Base-by-base conservation (phyloP, 37 sponge, comb jelly and placozoan genomes). In the Aplysina aerophoba region DNA sequence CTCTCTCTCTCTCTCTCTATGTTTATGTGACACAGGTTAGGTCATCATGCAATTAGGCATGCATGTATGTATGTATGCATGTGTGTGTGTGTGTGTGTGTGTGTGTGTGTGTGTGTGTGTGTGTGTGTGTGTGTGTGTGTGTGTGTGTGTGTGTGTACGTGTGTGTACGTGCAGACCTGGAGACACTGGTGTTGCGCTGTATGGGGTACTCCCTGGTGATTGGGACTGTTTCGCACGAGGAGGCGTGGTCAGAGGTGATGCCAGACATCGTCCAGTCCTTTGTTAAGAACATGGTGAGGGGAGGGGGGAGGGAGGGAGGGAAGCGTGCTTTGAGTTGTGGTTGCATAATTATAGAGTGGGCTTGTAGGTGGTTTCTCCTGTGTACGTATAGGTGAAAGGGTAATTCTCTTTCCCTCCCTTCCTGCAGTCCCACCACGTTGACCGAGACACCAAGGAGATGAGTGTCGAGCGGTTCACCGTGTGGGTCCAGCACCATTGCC, bases 401-500 rank as follows among this genome's bases (percentile, higher is more conserved):
- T 44, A 44, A 44, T 62, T 4, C 27, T 11, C 25, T 69, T 69
- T 1, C 71, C 28, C 30, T 35, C 33, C 28, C n/a, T n/a, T n/a
- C 17, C 28, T 27, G 30, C 33, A 69, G 71, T 69, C 71, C 2
- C 71, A 69, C 54, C 78, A 75, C 15, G 78, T 41, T 17, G 81
- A 80, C 38, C 24, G 20, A 2, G 66, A 39, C 25, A 80, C 68
- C n/a, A 31, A 22, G 13, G 81, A 86, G 57, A 61, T 86, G n/a
- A 55, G 79, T 44, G 67, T 24, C 12, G 62, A 40, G 11, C 73
- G 85, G 59, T 92, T 92, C 61, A 17, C 12, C 0, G 81, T 72
- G 24, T 92, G 92, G 92, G 22, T 78, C 6, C 39, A 54, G 20
- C 63, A 38, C 1, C 84, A 88, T 31, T 83, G 86, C 62, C 92